Base-by-base conservation (phyloP, 2,888 invertebrate genomes). In the Cylloceria caligata region DNA sequence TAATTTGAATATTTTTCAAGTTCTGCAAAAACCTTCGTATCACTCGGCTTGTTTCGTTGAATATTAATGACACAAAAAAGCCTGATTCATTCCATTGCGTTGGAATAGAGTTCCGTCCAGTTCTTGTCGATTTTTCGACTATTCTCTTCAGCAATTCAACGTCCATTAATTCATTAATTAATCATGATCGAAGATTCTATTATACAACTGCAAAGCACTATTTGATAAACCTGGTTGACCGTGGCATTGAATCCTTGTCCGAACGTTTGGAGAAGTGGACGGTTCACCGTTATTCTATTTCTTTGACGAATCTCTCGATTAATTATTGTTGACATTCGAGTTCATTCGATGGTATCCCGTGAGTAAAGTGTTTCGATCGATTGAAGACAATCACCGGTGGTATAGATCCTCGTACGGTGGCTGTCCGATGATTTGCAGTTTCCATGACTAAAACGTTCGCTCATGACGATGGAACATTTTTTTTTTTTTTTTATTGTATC, bases 31-130 rank as follows among this genome's bases (percentile, higher is more conserved):
- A 52, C 45, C 24, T 69, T 64, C 4, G 21, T n/a, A n/a, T n/a
- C n/a, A 55, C 64, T 47, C 55, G 34, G 19, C 65, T 55, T 71
- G 6, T 36, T 60, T 7, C 42, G 7, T 60, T 42, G 21, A 67
- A 67, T 19, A 7, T 13, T n/a, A 5, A 13, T 21, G 19, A 60
- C n/a, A n/a, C n/a, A n/a, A 27, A 39, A 49, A 21, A 21, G 49
- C 68, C 47, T 39, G 21, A 67, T 73, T 49, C 47, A 47, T 71
- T 81, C 24, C 49, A 39, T 55, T 30, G 19, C 52, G 49, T 79
- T 82, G 47, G 67, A 76, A 82, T 82, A 67, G 49, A 73, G 49
- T 77, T 84, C 81, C 83, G 82, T 85, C 85, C 84, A 84, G 73
- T 77, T 72, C 69, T 74, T 71, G 74, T 85, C 69, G 47, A 75